Conservation (phyloP, 2,797 vertebrate genomes). For the Clarias pachynema region DNA sequence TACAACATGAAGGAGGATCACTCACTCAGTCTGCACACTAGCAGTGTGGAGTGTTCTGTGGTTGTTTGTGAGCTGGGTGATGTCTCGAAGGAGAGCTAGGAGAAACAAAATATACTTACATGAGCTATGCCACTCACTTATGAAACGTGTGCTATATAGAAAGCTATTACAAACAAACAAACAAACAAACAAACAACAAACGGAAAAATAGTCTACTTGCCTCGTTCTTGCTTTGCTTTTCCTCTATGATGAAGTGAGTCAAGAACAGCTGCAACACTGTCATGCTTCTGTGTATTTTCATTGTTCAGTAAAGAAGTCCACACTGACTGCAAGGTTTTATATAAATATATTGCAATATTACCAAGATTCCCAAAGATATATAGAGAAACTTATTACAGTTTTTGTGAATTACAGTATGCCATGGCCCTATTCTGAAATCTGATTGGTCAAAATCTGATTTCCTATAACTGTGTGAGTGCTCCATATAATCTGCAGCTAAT, state of each 20-base stretch:
- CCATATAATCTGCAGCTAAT: neutral
- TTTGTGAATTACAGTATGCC: neutral
- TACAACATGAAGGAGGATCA: constrained; percentile 50
- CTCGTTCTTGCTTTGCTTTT: constrained; percentile 41
- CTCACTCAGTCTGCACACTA: constrained; percentile 75
- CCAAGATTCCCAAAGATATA: neutral
- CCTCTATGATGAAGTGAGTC: constrained; percentile 22
- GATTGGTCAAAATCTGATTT: neutral
- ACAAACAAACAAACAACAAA: neutral
- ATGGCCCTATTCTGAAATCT: neutral
- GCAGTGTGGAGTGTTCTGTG: constrained; percentile 58
- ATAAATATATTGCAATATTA: constrained; percentile 3
- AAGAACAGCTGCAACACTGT: constrained; percentile 13
- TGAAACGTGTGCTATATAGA: too few relatives aligned
- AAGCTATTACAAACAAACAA: neutral
- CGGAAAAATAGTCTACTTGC: constrained; percentile 9
- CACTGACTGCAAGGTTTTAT: constrained; percentile 27
- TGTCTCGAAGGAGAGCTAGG: constrained; percentile 42
- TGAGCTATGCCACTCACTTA: neutral
- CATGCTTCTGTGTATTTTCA: constrained; percentile 35
- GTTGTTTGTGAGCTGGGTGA: constrained; percentile 30
- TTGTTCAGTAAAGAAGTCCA: constrained; percentile 19
- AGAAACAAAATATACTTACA: constrained; percentile 2
- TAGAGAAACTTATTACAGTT: neutral
- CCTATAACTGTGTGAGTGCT: neutral